These are phyloP conservation scores for Antrozous pallidus DNA, from an alignment of 2,797 vertebrate species.

Conservation along the genomic window DNA sequence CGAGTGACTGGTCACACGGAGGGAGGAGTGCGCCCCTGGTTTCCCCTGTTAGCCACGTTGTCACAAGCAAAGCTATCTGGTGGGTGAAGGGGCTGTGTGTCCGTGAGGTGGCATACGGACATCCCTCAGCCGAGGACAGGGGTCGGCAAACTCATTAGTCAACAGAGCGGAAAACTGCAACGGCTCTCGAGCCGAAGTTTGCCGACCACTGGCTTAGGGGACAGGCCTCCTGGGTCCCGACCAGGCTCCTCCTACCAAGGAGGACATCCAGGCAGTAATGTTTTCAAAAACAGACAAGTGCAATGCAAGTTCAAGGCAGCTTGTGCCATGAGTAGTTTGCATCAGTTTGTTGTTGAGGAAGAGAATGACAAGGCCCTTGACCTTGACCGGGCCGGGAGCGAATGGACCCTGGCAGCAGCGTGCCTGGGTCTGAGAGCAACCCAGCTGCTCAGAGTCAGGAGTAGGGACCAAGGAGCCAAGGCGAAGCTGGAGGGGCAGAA, in stretches of 20 bases:
- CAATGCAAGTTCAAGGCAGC: background rate
- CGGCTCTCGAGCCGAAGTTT: too few relatives aligned
- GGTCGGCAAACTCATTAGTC: too few relatives aligned
- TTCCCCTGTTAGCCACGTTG: background rate
- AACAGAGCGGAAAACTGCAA: too few relatives aligned
- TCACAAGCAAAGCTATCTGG: rapidly evolving
- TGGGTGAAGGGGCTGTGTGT: rapidly evolving
- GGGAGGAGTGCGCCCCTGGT: background rate
- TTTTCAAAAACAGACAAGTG: background rate
- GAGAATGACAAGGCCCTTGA: background rate
- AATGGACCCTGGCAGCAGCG: rapidly evolving
- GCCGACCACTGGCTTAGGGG: too few relatives aligned
- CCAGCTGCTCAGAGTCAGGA: background rate
- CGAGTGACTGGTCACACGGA: background rate
- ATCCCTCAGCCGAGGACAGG: rapidly evolving
- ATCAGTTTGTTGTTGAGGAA: background rate
- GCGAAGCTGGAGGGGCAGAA: background rate
- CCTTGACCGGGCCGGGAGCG: background rate
- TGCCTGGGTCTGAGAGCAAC: background rate
- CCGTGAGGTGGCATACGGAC: rapidly evolving
- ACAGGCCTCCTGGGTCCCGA: background rate
- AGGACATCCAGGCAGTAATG: background rate
- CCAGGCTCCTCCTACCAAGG: background rate
- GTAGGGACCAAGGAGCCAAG: background rate
- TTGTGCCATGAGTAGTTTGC: background rate